Base-by-base conservation (phyloP, 2,888 invertebrate genomes). In the Hypomecis punctinalis region DNA sequence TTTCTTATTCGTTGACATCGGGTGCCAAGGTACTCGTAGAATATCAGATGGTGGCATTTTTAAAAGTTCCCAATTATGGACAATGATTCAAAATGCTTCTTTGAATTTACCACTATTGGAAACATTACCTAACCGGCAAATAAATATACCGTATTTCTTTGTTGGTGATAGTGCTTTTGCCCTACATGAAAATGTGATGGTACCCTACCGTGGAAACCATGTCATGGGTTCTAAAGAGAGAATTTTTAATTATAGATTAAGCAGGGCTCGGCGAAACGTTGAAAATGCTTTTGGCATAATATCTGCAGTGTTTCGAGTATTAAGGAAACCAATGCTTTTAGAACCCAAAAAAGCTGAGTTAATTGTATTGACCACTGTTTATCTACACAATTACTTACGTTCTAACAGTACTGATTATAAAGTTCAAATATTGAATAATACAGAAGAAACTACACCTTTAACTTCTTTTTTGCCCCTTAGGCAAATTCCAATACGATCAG, bases 81-180 rank as follows among this genome's bases (percentile, higher is more conserved):
- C 60, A 56, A 63, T 40, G 55, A 55, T 43, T 43, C 45, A 60
- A 60, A 56, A 36, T 43, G 43, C 43, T 43, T 43, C 59, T 43
- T 54, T 66, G 55, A 66, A 69, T 54, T 46, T 66, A 42, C 66
- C 63, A 35, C 53, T 53, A 58, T 53, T 58, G 11, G 52, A 58
- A 46, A 47, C 59, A 60, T 53, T 43, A 43, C 43, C 43, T 54
- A 58, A 57, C 47, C 46, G 56, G 56, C 37, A 46, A 57, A 51
- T 51, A 51, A 51, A 37, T 51, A 47, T 58, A 48, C 57, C 57
- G 40, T 49, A 48, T 48, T 39, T 48, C 49, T 49, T 48, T 33
- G 40, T 58, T 48, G 57, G 42, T 49, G 59, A 64, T 60, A 49
- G 39, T 43, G 48, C 51, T 35, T 58, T 58, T 58, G 42, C 58